These are phyloP conservation scores for Coreoperca whiteheadi DNA, from an alignment of 2,113 vertebrate genomes.

Conservation along the genomic window DNA sequence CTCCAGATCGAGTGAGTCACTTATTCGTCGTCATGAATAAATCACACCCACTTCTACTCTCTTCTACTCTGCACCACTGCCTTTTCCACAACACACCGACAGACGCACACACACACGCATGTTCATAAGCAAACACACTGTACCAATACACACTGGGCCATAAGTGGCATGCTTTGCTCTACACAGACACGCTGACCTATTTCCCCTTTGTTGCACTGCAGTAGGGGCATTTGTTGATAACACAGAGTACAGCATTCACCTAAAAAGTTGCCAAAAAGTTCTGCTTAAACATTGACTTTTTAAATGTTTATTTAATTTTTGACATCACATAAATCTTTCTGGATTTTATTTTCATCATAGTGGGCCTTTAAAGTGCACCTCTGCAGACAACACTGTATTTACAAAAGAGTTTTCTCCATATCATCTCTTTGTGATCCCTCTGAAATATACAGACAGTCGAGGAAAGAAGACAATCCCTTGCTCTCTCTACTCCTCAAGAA, in stretches of 20 bases:
- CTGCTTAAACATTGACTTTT: conserved; percentile 1
- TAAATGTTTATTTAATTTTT: not conserved
- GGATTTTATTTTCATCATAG: not conserved
- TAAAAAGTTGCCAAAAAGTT: not conserved
- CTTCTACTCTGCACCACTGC: conserved; percentile 47
- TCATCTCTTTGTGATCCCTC: conserved; percentile 4
- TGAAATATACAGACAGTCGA: conserved; percentile 15
- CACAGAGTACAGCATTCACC: not conserved
- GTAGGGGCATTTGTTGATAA: conserved; percentile 11
- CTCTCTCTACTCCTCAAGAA: conserved; percentile 55
- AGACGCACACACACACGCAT: not conserved
- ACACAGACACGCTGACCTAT: conserved; percentile 1
- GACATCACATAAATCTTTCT: not conserved
- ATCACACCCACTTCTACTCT: conserved; percentile 66
- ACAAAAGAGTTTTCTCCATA: not conserved
- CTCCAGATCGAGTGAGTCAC: conserved; percentile 64
- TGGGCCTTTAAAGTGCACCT: not conserved
- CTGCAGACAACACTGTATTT: not conserved
- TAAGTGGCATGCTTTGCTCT: conserved; percentile 12
- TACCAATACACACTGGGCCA: conserved; percentile 7
- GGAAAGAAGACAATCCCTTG: conserved; percentile 36
- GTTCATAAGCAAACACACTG: not conserved
- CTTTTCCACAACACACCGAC: conserved; percentile 43
- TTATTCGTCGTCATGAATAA: conserved; percentile 72
- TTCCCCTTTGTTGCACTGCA: conserved; percentile 1